Evolutionary conservation across 2,888 invertebrate species (phyloP), one percentile per base, ranked within the genome.

Genomic region (Patella pellucida): DNA sequence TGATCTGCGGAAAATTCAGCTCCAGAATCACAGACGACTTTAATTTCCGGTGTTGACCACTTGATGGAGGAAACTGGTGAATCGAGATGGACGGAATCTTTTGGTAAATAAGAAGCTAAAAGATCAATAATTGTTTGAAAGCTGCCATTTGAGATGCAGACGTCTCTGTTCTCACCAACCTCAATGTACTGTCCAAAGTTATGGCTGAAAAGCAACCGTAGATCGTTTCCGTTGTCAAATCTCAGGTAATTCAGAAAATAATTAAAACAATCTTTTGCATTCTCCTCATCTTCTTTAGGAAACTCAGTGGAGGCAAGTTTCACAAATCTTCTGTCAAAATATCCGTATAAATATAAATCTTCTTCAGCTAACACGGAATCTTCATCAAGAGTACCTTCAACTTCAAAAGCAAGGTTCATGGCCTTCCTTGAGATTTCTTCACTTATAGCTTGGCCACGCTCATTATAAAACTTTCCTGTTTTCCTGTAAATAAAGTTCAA

Each of bases 61-160:
- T 93, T 92, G 52, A 96, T 93, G 73, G 93, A 93, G 27, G 93
- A 94, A 0, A 95, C 95, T 0, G 95, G 93, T 83, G 95, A 94
- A 83, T 93, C 93, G 15, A 92, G 87, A 73, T 88, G 82, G 5
- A 94, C 74, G 69, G 88, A 87, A 50, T 89, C 86, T 68, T 85
- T 79, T 1, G 92, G 92, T 52, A 94, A 84, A 50, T 89, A 84
- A 19, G 90, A 86, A 0, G 91, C 82, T 3, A 94, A 85, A 41
- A 89, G 83, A 72, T 93, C 89, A 9, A 94, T 86, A 15, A 94
- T 82, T 1, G 93, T 79, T 2, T 68, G 62, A 62, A 62, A 62
- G 68, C 94, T 93, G 68, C 94, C 93, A 72, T 94, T 90, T 0
- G 94, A 94, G 19, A 94, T 92, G 68, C 93, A 91, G 3, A 94